Percentiles rank a stretch among this genome's conserved stretches.
Conservation (phyloP, 2,888 invertebrate species). For the Neuroscelio doddi region DNA sequence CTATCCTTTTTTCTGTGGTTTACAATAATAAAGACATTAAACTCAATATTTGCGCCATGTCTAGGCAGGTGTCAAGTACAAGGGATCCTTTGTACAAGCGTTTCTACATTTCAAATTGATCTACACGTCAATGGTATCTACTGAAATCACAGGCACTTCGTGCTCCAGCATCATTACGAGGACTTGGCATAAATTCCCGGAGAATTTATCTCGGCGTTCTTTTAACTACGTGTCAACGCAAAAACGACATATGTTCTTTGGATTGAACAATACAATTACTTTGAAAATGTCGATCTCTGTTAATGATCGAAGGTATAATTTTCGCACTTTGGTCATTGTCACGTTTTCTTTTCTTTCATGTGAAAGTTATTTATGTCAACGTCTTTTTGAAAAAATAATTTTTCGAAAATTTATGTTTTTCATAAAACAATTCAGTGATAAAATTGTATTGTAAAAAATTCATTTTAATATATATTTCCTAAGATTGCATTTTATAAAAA, state of each 20-base stretch:
- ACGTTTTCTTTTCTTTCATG: conserved; percentile 30
- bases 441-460: no score
- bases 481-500: no score
- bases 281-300: conserved; percentile 16
- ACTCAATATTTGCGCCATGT: conserved; percentile 52
- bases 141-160: conserved; percentile 49
- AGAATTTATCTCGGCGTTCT: conserved; percentile 32
- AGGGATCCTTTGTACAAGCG: conserved; percentile 52
- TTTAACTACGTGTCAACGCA: conserved; percentile 43
- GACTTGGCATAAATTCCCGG: conserved; percentile 60
- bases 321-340: conserved; percentile 38
- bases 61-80: conserved; percentile 56
- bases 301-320: conserved; percentile 14
- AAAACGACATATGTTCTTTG: conserved; percentile 40
- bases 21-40: conserved; percentile 57
- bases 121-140: conserved; percentile 56
- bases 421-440: no score
- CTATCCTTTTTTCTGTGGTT: no score
- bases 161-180: conserved; percentile 57
- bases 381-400: conserved; percentile 8
- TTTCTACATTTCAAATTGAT: conserved; percentile 49
- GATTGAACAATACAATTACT: conserved; percentile 19
- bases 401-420: background rate
- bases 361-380: no score
- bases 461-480: no score